These are phyloP conservation scores for Anser brachyrhynchus DNA, from an alignment of 2,113 vertebrate species.

Conservation along the genomic window DNA sequence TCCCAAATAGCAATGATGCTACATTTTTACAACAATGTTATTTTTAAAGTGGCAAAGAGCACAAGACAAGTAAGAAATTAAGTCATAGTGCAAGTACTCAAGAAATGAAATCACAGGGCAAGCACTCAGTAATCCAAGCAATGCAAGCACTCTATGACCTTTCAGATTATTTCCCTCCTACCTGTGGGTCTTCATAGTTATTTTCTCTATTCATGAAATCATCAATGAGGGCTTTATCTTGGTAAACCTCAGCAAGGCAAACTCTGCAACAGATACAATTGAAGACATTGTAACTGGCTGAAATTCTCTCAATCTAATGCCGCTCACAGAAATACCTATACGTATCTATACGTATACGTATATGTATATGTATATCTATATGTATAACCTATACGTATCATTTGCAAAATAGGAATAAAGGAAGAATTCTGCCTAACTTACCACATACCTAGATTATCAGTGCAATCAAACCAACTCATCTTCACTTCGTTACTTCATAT, in stretches of 20 bases:
- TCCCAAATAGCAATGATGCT: not conserved
- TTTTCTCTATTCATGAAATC: slow-evolving; percentile 81
- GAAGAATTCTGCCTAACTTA: not conserved
- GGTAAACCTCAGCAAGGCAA: slow-evolving; percentile 93
- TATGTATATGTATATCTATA: too few species aligned
- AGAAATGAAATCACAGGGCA: not conserved
- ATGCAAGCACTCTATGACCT: not conserved
- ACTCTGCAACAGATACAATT: slow-evolving; percentile 78
- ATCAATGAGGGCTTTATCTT: slow-evolving; percentile 87
- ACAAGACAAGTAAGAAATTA: not conserved
- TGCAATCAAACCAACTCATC: not conserved
- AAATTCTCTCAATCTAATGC: not conserved
- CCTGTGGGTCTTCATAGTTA: slow-evolving; percentile 85
- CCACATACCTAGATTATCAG: not conserved
- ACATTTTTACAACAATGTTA: not conserved
- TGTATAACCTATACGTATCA: not conserved
- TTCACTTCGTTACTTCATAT: not conserved
- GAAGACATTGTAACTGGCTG: not conserved
- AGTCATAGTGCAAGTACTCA: not conserved
- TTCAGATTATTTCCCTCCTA: slow-evolving; percentile 50
- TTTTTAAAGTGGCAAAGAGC: not conserved
- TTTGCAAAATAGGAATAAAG: too few species aligned
- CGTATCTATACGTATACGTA: not conserved
- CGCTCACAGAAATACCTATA: not conserved
- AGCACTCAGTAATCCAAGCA: not conserved